Evolutionary conservation across 1,140 invertebrate species (phyloP), one percentile per base, ranked within the genome.

Genomic region (Lethrus apterus): DNA sequence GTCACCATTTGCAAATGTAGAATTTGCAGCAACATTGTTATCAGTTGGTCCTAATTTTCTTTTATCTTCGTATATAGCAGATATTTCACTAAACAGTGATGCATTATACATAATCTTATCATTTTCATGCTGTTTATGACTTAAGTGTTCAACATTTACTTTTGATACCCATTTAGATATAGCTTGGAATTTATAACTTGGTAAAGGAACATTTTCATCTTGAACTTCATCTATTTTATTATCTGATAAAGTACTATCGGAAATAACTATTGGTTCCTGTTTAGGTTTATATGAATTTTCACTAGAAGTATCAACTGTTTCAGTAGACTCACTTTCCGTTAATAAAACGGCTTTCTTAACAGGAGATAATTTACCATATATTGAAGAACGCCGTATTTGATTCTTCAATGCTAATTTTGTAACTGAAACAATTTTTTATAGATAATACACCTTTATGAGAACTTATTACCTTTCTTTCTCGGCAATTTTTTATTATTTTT

Each of bases 391-490:
- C 43, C 60, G 43, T 23, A 64, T 40, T 29, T 54, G 44, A 47
- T 52, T 58, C 24, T 56, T 62, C 20, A 62, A 45, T 23, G 61
- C 57, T 45, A 63, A 52, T 44, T 48, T 50, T 15, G 54, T 44
- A 15, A 53, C 59, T 54, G 15, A 29, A 60, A 61, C n/a, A n/a
- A n/a, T n/a, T n/a, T n/a, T n/a, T n/a, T n/a, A n/a, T n/a, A n/a
- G n/a, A n/a, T n/a, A n/a, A n/a, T n/a, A n/a, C n/a, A n/a, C n/a
- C n/a, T n/a, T n/a, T n/a, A n/a, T n/a, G n/a, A n/a, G n/a, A n/a
- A n/a, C n/a, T n/a, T n/a, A n/a, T n/a, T n/a, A n/a, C n/a, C n/a
- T n/a, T n/a, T n/a, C n/a, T n/a, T n/a, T n/a, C n/a, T n/a, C n/a
- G n/a, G n/a, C n/a, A n/a, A n/a, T n/a, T n/a, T n/a, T n/a, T n/a